Conservation (phyloP, 2,888 invertebrate species). For the Encarsia formosa region DNA sequence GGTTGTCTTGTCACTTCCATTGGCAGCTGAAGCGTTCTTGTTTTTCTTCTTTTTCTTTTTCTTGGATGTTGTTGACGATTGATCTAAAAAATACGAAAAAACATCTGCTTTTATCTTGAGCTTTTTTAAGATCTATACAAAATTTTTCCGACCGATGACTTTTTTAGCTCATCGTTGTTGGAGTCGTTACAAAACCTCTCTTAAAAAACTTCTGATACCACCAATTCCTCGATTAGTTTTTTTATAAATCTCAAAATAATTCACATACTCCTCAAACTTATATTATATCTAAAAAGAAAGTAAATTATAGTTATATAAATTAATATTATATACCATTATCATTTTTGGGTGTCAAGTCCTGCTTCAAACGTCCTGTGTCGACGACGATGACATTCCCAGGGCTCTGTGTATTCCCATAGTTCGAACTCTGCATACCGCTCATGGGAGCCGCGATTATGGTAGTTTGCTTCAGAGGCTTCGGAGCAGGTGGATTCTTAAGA, state of each 20-base stretch:
- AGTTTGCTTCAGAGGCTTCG: conserved; percentile 44
- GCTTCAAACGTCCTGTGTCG: conserved; percentile 58
- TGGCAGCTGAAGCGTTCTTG: conserved; percentile 40
- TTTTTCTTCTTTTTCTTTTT: conserved; percentile 57
- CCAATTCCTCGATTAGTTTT: too few relatives aligned
- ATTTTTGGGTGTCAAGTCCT: conserved; percentile 46
- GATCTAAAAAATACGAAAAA: conserved; percentile 4
- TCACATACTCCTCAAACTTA: too few relatives aligned
- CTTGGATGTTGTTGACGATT: conserved; percentile 12
- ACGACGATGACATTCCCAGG: conserved; percentile 60
- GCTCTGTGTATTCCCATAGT: conserved; percentile 44
- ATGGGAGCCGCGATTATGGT: conserved; percentile 50
- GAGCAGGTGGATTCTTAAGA: conserved; percentile 41
- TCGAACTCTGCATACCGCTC: conserved; percentile 43
- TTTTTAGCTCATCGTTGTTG: too few relatives aligned
- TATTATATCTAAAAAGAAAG: neutral
- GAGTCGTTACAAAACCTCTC: too few relatives aligned
- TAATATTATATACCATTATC: conserved; percentile 37
- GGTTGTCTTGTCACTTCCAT: conserved; percentile 29
- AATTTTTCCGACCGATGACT: too few relatives aligned
- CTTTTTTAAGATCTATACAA: too few relatives aligned
- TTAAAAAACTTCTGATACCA: too few relatives aligned
- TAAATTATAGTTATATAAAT: neutral
- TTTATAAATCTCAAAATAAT: conserved; percentile 1
- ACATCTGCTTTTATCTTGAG: too few relatives aligned